Evolutionary conservation across 2,113 vertebrate species (phyloP).

Genomic region (Gymnogyps californianus): DNA sequence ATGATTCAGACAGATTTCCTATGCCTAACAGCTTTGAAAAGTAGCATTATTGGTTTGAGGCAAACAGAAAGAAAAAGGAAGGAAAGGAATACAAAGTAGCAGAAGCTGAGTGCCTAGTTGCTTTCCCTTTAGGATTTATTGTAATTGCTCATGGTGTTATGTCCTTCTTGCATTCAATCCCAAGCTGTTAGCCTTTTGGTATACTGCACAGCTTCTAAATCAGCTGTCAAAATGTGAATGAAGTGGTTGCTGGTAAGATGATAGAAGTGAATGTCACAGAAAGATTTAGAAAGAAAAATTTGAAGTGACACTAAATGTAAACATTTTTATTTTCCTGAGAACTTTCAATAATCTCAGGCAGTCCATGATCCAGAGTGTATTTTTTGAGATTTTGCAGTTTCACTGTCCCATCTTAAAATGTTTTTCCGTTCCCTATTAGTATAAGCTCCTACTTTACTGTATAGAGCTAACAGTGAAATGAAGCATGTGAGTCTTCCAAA

Average conservation of each 20-base stretch:
- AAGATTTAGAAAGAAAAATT: not conserved
- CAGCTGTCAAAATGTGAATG: not conserved
- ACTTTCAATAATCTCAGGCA: not conserved
- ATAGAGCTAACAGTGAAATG: not conserved
- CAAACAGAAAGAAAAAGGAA: not conserved
- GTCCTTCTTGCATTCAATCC: not conserved
- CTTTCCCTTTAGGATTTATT: not conserved
- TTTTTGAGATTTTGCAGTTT: not conserved
- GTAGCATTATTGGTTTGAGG: not conserved
- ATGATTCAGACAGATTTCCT: not conserved
- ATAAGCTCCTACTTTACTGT: not conserved
- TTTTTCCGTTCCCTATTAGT: not conserved
- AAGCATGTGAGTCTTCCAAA: not conserved
- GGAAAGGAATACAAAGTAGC: not conserved
- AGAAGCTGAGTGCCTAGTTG: not conserved
- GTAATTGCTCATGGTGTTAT: not conserved
- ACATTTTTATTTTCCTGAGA: not conserved
- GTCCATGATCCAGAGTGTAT: not conserved
- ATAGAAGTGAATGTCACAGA: not conserved
- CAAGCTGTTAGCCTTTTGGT: not conserved
- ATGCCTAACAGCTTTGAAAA: not conserved
- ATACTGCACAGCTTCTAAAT: not conserved
- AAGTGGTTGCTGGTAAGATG: not conserved
- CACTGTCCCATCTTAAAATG: not conserved
- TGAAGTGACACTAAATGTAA: not conserved